Percentiles rank a stretch among this genome's conserved stretches.
These are phyloP conservation scores for Gallinago jamesoni DNA, from an alignment of 2,113 vertebrate genomes.

Conservation along the genomic window DNA sequence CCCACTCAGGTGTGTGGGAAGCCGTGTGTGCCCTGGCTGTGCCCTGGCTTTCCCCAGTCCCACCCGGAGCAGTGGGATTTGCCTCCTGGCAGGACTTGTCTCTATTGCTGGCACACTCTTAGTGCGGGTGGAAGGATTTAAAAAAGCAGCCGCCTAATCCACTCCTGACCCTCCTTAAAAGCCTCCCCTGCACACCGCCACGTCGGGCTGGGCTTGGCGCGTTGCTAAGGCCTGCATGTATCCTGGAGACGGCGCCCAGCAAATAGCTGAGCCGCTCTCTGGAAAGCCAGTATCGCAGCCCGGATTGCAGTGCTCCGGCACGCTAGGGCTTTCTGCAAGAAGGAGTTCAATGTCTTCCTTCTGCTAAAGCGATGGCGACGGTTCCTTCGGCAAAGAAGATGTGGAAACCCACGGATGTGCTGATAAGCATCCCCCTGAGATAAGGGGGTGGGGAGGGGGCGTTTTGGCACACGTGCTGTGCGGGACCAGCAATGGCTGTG, in stretches of 20 bases:
- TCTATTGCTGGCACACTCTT: rapidly evolving
- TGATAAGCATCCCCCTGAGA: background rate
- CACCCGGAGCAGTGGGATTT: rapidly evolving
- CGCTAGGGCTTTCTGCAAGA: background rate
- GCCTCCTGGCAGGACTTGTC: background rate
- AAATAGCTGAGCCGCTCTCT: conserved; percentile 62
- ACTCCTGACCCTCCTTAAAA: background rate
- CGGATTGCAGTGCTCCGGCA: conserved; percentile 32
- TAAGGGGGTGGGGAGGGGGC: conserved; percentile 6
- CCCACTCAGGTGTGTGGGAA: rapidly evolving
- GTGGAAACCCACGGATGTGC: background rate
- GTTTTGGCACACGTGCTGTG: conserved; percentile 24
- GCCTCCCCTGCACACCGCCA: background rate
- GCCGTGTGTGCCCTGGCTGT: rapidly evolving
- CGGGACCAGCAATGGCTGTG: background rate
- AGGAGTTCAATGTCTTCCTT: background rate
- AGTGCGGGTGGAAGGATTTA: background rate
- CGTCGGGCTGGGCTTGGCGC: background rate
- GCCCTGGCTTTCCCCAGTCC: background rate
- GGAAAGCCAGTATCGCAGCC: conserved; percentile 40
- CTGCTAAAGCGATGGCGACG: background rate
- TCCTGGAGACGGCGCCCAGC: conserved; percentile 71
- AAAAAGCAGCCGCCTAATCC: background rate
- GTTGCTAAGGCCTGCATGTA: conserved; percentile 66
- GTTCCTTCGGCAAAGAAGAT: background rate